Base-by-base conservation (phyloP, 2,797 vertebrate genomes). In the Lerista edwardsae region DNA sequence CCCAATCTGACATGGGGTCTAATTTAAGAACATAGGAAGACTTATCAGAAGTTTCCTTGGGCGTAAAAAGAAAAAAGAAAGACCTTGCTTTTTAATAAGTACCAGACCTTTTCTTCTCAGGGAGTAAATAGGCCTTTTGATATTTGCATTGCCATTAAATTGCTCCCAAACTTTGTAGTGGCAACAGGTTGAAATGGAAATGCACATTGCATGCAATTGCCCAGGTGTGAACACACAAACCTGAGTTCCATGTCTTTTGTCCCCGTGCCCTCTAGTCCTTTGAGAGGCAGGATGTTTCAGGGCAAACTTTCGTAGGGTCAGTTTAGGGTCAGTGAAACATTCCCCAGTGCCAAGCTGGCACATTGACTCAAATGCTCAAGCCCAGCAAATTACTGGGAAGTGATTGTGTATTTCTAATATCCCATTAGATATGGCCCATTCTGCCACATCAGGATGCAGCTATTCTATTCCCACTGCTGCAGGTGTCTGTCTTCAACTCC, bases 11-110 rank as follows among this genome's bases (percentile, higher is more conserved):
- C 86, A 57, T 81, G 78, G 39, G 75, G 68, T 82, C 68, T 82
- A 73, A 82, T 78, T 86, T 82, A 77, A 82, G 68, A 86, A 78
- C 74, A 73, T 57, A 78, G 67, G 41, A 76, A 65, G 34, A 57
- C 29, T 73, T 77, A 71, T 86, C 55, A 65, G 31, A 77, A 68
- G 15, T 78, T 82, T 78, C 82, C 65, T 78, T 12, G 31, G 75
- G 67, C 36, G 64, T 73, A 34, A 62, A 44, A 44, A 31, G n/a
- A 39, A 51, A 34, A 62, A 44, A 44, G 31, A 39, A 39, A 51
- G 65, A n/a, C 31, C 59, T 82, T 55, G 36, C 23, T 71, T 84
- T 55, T 68, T 80, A 87, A 84, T 72, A 80, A 87, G 74, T 31
- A 69, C 72, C 73, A 75, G 61, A 27, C 27, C 62, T 71, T 80